A percentile compares a stretch with the other conserved stretches of the same genome.
phyloP scores from a whole-genome alignment of 2,113 vertebrate genomes.

The Suncus etruscus region DNA sequence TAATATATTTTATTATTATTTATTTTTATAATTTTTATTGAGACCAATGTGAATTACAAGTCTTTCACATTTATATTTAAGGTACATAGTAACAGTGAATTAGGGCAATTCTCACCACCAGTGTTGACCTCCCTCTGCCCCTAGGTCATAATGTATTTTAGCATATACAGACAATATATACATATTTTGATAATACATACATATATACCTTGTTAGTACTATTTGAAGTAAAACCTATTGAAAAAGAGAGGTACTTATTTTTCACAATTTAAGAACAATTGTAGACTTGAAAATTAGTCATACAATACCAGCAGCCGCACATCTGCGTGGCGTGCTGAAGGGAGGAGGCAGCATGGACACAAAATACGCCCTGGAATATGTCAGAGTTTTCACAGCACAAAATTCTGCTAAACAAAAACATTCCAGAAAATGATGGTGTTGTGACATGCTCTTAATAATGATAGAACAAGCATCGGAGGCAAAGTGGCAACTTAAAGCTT shows the following conservation, averaged over 20 bases:
- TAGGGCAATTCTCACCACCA: too few relatives aligned
- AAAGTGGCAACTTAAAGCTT: background rate
- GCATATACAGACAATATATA: too few relatives aligned
- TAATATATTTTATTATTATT: background rate
- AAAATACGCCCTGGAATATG: background rate
- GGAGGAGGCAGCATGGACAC: slow-evolving; percentile 27
- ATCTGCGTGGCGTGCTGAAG: slow-evolving; percentile 62
- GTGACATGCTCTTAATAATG: background rate
- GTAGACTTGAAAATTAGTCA: slow-evolving; percentile 54
- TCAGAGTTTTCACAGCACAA: slow-evolving; percentile 46
- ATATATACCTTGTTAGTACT: background rate
- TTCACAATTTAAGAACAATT: slow-evolving; percentile 46
- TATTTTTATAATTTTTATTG: too few relatives aligned
- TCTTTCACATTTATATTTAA: too few relatives aligned
- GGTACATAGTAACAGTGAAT: too few relatives aligned
- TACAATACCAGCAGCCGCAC: background rate
- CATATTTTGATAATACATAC: background rate
- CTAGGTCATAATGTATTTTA: background rate
- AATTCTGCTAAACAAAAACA: slow-evolving; percentile 40
- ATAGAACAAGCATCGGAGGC: background rate
- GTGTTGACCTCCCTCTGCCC: too few relatives aligned
- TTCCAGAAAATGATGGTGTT: background rate
- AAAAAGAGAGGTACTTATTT: background rate
- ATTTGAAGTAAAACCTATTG: slow-evolving; percentile 13
- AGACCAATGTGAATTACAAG: too few relatives aligned